phyloP scores from a whole-genome alignment of 2,888 invertebrate species.

The Erebia epiphron region DNA sequence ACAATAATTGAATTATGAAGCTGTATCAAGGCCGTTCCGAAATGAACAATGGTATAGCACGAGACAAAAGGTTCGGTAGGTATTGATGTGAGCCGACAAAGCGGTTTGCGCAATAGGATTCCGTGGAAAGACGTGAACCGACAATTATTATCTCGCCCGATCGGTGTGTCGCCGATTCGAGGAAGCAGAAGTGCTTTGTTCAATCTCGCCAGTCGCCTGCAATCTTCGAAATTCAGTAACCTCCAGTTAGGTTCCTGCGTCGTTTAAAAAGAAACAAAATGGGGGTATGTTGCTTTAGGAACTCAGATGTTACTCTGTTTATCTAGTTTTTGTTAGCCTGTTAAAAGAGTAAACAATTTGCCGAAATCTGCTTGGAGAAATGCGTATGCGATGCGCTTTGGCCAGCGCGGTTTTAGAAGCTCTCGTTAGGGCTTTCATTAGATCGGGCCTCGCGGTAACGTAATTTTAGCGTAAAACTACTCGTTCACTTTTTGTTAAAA shows the following conservation, averaged over 20 bases:
- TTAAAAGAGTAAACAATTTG: no score
- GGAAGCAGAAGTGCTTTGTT: conserved; percentile 60
- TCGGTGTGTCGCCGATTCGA: conserved; percentile 72
- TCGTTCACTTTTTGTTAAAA: no score
- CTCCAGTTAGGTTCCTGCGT: conserved; percentile 14
- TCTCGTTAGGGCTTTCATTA: no score
- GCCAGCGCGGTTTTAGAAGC: no score
- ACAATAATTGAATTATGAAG: conserved; percentile 63
- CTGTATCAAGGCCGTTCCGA: conserved; percentile 72
- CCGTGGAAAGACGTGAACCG: conserved; percentile 79
- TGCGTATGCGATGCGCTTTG: no score
- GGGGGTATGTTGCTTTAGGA: background rate
- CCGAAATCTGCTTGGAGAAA: no score
- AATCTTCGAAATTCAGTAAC: conserved; percentile 37
- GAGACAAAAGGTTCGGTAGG: conserved; percentile 73
- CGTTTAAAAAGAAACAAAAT: background rate
- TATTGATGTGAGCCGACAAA: conserved; percentile 78
- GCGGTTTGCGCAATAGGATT: conserved; percentile 81
- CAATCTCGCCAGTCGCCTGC: conserved; percentile 42
- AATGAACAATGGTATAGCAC: conserved; percentile 79
- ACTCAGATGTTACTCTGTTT: no score
- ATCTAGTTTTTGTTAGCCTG: no score
- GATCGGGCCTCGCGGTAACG: no score
- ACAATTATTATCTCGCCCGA: conserved; percentile 79
- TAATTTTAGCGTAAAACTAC: no score